Conservation (phyloP, 1,140 invertebrate genomes). For the Hestina assimilis region DNA sequence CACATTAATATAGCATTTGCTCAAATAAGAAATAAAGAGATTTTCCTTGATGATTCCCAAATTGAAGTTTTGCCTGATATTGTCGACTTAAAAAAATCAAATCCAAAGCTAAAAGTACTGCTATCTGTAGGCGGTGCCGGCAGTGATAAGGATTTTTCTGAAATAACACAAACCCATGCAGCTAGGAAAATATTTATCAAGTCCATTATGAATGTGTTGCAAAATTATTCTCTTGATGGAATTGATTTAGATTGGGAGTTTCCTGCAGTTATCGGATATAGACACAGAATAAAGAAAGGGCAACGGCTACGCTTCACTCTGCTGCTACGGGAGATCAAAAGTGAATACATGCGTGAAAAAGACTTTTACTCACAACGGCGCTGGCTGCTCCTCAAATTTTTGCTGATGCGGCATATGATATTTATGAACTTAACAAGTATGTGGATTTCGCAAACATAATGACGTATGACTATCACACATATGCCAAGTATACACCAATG, state of each 20-base stretch:
- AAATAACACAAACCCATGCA: constrained; percentile 84
- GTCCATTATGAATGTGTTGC: constrained; percentile 81
- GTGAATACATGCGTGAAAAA: constrained; percentile 80
- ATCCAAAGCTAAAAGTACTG: constrained; percentile 87
- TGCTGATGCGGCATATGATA: constrained; percentile 86
- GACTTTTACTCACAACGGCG: constrained; percentile 84
- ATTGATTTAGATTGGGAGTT: constrained; percentile 95
- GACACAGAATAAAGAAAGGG: constrained; percentile 42
- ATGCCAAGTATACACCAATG: constrained; percentile 85
- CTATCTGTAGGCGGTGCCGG: constrained; percentile 86
- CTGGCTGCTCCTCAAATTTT: constrained; percentile 87
- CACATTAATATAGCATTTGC: constrained; percentile 90
- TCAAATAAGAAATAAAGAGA: constrained; percentile 80
- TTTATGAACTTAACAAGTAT: constrained; percentile 87
- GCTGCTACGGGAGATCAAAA: constrained; percentile 84
- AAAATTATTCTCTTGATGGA: constrained; percentile 85
- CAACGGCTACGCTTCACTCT: constrained; percentile 86
- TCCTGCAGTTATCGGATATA: constrained; percentile 79
- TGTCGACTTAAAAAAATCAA: constrained; percentile 80
- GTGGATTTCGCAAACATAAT: constrained; percentile 93
- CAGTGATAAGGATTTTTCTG: constrained; percentile 81
- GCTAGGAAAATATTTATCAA: constrained; percentile 85
- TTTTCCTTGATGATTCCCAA: constrained; percentile 72
- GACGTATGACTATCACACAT: constrained; percentile 94
- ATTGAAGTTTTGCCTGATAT: constrained; percentile 77